Evolutionary conservation across 2,888 invertebrate genomes (phyloP).

Genomic region (Sabatieria punctata): DNA sequence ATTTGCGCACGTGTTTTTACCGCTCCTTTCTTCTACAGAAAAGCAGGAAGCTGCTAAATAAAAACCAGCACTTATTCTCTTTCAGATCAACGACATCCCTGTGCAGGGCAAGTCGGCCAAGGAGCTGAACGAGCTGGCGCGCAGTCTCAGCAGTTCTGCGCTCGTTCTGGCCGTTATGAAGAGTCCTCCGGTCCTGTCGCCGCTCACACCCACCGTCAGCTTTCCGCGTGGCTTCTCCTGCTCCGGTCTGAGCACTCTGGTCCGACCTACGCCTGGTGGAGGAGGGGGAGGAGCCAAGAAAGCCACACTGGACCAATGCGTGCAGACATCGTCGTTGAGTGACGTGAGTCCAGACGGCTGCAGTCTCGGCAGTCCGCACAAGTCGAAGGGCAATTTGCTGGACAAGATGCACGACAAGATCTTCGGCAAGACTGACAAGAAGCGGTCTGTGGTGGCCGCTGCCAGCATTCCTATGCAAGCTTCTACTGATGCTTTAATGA

Average conservation of each 20-base stretch:
- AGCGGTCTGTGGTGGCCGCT: neutral
- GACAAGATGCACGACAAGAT: neutral
- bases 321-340: too few species aligned
- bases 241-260: neutral
- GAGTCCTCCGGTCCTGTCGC: constrained; percentile 7
- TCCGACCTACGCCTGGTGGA: neutral
- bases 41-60: too few species aligned
- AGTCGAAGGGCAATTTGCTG: too few species aligned
- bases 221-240: neutral
- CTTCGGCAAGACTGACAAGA: neutral
- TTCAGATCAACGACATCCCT: constrained; percentile 9
- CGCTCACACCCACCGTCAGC: constrained; percentile 3
- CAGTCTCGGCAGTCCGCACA: too few species aligned
- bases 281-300: too few species aligned
- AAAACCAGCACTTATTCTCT: too few species aligned
- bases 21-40: too few species aligned
- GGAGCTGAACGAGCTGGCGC: constrained; percentile 5
- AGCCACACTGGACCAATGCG: too few species aligned
- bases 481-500: too few species aligned
- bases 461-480: neutral
- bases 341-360: too few species aligned
- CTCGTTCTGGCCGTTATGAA: constrained; percentile 8
- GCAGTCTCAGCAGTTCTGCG: neutral
- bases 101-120: constrained; percentile 7
- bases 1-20: too few species aligned